Conservation (phyloP, 2,113 vertebrate species). For the Felis chaus region DNA sequence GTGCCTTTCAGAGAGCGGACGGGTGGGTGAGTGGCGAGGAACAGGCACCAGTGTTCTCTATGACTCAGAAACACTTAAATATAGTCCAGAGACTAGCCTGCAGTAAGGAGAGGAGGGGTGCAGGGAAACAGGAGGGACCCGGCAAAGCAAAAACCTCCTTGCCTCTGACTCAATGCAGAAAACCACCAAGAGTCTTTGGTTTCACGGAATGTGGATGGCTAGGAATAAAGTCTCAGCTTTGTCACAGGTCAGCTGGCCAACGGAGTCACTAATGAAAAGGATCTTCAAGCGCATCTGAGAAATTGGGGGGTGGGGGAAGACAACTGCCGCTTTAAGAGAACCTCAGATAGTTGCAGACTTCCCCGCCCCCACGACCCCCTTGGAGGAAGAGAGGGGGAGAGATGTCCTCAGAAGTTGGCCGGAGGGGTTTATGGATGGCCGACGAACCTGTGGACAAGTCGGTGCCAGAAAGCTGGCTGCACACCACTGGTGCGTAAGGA, state of each 20-base stretch:
- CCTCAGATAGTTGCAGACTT: background rate
- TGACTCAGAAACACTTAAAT: constrained; percentile 33
- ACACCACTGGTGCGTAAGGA: background rate
- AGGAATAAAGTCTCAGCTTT: background rate
- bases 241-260: background rate
- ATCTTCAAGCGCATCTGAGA: background rate
- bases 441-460: background rate
- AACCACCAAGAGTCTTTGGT: background rate
- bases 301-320: background rate
- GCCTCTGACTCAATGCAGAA: constrained; percentile 12
- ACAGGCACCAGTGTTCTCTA: background rate
- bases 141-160: background rate
- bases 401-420: background rate
- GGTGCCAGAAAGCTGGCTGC: background rate
- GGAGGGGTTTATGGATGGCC: background rate
- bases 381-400: background rate
- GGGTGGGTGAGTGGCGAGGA: background rate
- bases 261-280: background rate
- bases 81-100: background rate
- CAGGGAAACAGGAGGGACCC: background rate
- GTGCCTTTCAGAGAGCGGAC: background rate
- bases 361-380: no score
- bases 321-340: background rate
- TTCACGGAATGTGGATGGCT: background rate
- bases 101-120: background rate